Evolutionary conservation across 2,797 vertebrate species (phyloP), one percentile per base, ranked within the genome.

Genomic region (Gallinago nigripennis): DNA sequence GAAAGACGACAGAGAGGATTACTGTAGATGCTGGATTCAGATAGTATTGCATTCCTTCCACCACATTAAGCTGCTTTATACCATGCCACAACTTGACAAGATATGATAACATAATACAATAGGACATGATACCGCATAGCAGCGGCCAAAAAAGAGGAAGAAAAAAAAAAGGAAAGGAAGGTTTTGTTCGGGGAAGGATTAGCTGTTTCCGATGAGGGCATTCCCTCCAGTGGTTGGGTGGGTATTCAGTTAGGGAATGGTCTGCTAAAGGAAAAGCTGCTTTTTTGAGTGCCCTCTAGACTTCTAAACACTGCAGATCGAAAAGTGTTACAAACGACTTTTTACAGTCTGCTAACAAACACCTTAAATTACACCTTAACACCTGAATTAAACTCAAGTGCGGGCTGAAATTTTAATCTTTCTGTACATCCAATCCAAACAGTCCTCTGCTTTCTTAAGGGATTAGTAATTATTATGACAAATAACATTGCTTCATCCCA

Each of bases 391-490:
- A 73, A 23, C 50, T 37, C 81, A 69, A 94, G 82, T 2, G 39
- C 10, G 16, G 86, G 83, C 50, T 91, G 78, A 96, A 90, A 37
- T 85, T 75, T 94, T 97, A 86, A 87, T 95, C 93, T 94, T 53
- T 37, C 77, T 1, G 0, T 46, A 54, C 54, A 30, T 91, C 94
- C 96, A 94, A 65, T 54, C n/a, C 77, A 91, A 93, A 96, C 92
- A 95, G 51, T 65, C 81, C 84, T 90, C 75, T 92, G 96, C 88
- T 97, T 97, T 97, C 93, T 88, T 97, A 97, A 97, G 87, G 95
- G 95, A 97, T 97, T 97, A 97, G 91, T 16, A 87, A 51, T 97
- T 97, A 95, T 97, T 96, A 94, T 96, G 95, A 96, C 83, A 96
- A 97, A 97, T 96, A 96, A 96, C 95, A 97, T 90, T 95, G 93